Base-by-base conservation (phyloP, 1,140 invertebrate species). In the Drosophila pruinosa region DNA sequence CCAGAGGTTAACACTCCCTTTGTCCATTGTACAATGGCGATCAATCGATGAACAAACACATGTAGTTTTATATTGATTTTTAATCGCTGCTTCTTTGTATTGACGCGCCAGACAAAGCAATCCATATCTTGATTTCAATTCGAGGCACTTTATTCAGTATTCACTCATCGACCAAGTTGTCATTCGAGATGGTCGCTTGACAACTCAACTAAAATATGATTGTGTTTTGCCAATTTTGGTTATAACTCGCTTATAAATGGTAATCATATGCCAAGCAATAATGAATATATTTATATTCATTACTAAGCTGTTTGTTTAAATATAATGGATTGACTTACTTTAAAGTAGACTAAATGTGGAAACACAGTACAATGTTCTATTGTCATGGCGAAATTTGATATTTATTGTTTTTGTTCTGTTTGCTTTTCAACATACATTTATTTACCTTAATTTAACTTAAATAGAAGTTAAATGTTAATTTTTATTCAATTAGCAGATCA, bases 11-110 rank as follows among this genome's bases (percentile, higher is more conserved):
- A 22, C 47, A 47, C 43, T 72, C 57, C 78, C 68, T 57, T 61
- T 82, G n/a, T 34, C 58, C 50, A 57, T 41, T 26, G 24, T 39
- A 56, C 68, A 75, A 57, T 65, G 47, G 58, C 52, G 12, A 50
- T 50, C 56, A 38, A 57, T 63, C 57, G 64, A 12, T 71, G 43
- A 70, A 72, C 54, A 68, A 59, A 59, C n/a, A 22, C 34, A 26
- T 58, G 38, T 50, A 41, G 36, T 43, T 85, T 86, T 86, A 86
- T 78, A 86, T 86, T 86, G 78, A 82, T 88, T 86, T 88, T 86
- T 89, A 88, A 82, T 89, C 78, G 75, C n/a, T 50, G 58, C 53
- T 47, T 26, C 68, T 86, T 80, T 77, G 63, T 74, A 67, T 69
- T 68, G 39, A 19, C 57, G 52, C 31, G 26, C 8, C 47, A 63